Conservation (phyloP, 1,140 invertebrate species). For the Spodoptera litura region DNA sequence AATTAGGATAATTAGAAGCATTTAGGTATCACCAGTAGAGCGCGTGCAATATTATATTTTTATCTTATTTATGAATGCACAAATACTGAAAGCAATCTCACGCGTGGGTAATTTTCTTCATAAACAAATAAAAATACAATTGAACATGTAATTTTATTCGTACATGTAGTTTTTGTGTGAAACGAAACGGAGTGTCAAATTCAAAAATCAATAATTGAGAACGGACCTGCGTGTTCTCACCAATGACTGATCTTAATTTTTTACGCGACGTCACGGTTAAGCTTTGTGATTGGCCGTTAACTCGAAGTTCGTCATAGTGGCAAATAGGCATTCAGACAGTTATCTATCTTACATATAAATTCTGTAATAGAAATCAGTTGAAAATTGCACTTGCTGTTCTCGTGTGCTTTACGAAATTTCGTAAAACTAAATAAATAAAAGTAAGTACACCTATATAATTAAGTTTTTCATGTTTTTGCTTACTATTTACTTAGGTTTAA, state of each 20-base stretch:
- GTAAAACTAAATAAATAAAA: constrained; percentile 41
- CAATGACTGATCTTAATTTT: constrained; percentile 14
- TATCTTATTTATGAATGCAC: not conserved
- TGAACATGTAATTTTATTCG: not conserved
- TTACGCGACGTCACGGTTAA: not conserved
- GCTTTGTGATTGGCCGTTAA: constrained; percentile 13
- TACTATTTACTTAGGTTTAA: not conserved
- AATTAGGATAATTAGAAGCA: too few species aligned
- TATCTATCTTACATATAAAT: not conserved
- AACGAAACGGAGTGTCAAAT: not conserved
- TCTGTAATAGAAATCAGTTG: constrained; percentile 39
- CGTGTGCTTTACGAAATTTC: constrained; percentile 31
- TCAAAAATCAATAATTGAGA: constrained; percentile 2
- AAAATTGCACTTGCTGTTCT: constrained; percentile 49
- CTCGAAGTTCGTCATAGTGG: not conserved
- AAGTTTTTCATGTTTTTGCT: not conserved
- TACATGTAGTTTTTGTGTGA: not conserved
- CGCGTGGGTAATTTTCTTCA: too few species aligned
- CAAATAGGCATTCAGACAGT: constrained; percentile 3
- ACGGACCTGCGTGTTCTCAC: not conserved
- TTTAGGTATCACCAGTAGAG: too few species aligned
- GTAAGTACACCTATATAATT: constrained; percentile 37
- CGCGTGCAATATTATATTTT: too few species aligned
- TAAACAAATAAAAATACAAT: too few species aligned
- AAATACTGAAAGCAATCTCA: not conserved